Base-by-base conservation (phyloP, 2,113 vertebrate genomes). In the Tachycineta bicolor region DNA sequence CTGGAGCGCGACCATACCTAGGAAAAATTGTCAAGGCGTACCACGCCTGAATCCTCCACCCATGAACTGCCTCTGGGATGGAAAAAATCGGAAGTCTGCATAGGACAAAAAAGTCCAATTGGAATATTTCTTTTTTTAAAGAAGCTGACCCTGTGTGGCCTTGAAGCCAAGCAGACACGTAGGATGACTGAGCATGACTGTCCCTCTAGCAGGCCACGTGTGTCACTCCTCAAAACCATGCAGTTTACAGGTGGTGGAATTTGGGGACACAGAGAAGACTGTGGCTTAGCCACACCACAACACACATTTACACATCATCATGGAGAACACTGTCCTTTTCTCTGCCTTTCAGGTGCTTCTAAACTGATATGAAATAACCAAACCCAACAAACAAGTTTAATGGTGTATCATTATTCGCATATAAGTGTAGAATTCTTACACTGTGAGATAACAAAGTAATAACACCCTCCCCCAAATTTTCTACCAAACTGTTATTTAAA, bases 151-250 rank as follows among this genome's bases (percentile, higher is more conserved):
- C 83, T 73, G 34, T 1, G 4, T 5, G 33, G 19, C 23, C 41
- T 47, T 50, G 44, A 86, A 86, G 63, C 46, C 64, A 65, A 87
- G 47, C n/a, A 86, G 80, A 4, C n/a, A 14, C 0, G 17, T 22
- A 44, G 23, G 11, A 71, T 11, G 22, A 50, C 5, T 0, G 0
- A 74, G 18, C 9, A 56, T 4, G 13, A 19, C 37, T 52, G 50
- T 22, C 22, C 20, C 29, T 82, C 33, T 10, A 68, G 21, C 39
- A 68, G 62, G 34, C 37, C 23, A 63, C 14, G 7, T 0, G 1
- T 81, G 77, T 41, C 0, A 1, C 43, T 81, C 39, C 52, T 39
- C 47, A 41, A 47, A 83, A 64, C 41, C 3, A 1, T 12, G 13
- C 23, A 53, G 34, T 37, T 85, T 37, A 49, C 13, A 37, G 50